Evolutionary conservation across 2,113 vertebrate genomes (phyloP).

Genomic region (Peromyscus californicus): DNA sequence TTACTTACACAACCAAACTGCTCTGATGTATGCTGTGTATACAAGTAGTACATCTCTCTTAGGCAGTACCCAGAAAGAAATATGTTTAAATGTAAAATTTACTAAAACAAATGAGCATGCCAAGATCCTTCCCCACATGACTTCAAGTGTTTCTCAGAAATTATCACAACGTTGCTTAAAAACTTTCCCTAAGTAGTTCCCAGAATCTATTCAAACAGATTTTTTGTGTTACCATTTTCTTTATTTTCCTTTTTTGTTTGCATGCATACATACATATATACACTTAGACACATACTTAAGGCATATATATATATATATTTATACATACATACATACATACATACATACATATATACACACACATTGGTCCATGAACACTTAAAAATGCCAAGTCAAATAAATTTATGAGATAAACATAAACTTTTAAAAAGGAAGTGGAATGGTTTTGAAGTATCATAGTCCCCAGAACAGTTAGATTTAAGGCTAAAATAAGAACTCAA

Average conservation of each 20-base stretch:
- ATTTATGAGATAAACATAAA: conserved; percentile 70
- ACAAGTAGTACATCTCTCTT: neutral
- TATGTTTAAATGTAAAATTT: conserved; percentile 76
- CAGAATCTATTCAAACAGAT: conserved; percentile 77
- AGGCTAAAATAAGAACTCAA: conserved; percentile 4
- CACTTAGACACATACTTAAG: neutral
- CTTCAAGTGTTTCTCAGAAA: conserved; percentile 81
- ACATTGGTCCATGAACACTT: conserved; percentile 37
- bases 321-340: neutral
- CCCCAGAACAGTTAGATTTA: conserved; percentile 21
- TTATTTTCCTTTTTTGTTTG: conserved; percentile 35
- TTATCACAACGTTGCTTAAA: conserved; percentile 72
- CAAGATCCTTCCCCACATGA: conserved; percentile 72
- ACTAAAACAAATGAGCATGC: conserved; percentile 76
- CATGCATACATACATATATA: neutral
- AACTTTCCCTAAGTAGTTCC: conserved; percentile 81
- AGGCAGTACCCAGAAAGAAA: conserved; percentile 62
- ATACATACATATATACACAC: neutral
- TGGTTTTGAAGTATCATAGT: conserved; percentile 47
- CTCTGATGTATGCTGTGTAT: conserved; percentile 52
- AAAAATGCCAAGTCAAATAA: conserved; percentile 70
- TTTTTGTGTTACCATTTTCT: conserved; percentile 67
- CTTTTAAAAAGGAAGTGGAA: neutral
- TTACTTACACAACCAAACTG: conserved; percentile 70
- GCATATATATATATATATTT: neutral